Evolutionary conservation across 2,888 invertebrate genomes (phyloP), one percentile per base, ranked within the genome.

Genomic region (Ischnura elegans): DNA sequence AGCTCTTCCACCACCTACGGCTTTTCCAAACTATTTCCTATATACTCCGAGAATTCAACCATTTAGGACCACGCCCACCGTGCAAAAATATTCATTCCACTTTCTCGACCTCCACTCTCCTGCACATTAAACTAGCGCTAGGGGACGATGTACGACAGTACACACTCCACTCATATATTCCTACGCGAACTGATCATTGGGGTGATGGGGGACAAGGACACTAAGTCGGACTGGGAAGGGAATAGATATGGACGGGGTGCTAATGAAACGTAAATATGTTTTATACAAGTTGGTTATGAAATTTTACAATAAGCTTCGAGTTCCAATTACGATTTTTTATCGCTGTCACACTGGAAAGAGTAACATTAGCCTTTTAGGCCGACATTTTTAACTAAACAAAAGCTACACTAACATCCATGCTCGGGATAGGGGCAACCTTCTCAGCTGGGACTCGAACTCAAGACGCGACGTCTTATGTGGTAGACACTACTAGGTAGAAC

Each of bases 101-200:
- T 25, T 29, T 76, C 76, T 36, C 29, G 36, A 76, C 76, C 76
- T 51, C 76, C 76, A 36, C n/a, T n/a, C n/a, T 21, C 25, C 61
- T 61, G 4, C 76, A 76, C 36, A 29, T 8, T 2, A 19, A 25
- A n/a, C n/a, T n/a, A 25, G 61, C 4, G n/a, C 61, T 5, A n/a
- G 29, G 21, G 19, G 29, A 90, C 55, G 42, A 61, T 19, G 61
- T 8, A 47, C 47, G 47, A 47, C 5, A 13, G 8, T 6, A 3
- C 90, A 42, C 90, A 21, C 21, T 25, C 42, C 51, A 29, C 3
- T 25, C 90, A 45, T 61, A 45, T n/a, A 66, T 43, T 61, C 90
- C 61, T 13, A 61, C 25, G 51, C 46, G 90, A 90, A 90, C 61
- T 90, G 90, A 90, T 66, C 90, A 51, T 43, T 25, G 66, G 66